Evolutionary conservation across 2,797 vertebrate genomes (phyloP), one percentile per base, ranked within the genome.

Genomic region (Gambusia yucatana): DNA sequence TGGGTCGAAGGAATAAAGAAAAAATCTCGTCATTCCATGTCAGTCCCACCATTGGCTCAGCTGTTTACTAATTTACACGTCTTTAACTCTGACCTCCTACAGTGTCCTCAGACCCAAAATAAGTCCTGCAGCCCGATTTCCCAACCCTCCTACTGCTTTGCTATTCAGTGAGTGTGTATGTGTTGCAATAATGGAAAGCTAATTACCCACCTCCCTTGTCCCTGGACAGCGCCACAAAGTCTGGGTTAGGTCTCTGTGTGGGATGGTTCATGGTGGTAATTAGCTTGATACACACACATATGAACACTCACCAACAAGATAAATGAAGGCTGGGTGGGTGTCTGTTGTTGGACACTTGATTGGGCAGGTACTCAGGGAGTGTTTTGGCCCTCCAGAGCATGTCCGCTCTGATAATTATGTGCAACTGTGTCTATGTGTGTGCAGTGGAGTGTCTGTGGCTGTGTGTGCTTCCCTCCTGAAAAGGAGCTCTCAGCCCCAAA

Each of bases 401-500:
- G 95, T 95, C 95, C 92, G 89, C 91, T 91, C 96, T 95, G 96
- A 97, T 98, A 98, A 99, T 98, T 97, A 97, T 82, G 83, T 91
- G 93, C 91, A 82, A 84, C 80, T 89, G 92, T 87, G 80, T 84
- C 80, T 88, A 22, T 74, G 84, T 78, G 67, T 1, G 10, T 44
- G 67, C 4, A 44, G 25, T 67, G 59, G 84, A 79, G 80, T 73
- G 78, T 77, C 72, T 85, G 82, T 82, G n/a, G 80, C 63, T 84
- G 82, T 88, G 83, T 76, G 81, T 16, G 14, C 73, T 75, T 94
- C 95, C 94, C 93, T 89, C 93, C 96, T 93, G 94, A 95, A 94
- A 96, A 94, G 95, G 93, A 94, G 94, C 96, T 95, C 96, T 95
- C 91, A 95, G 91, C 94, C 94, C 94, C 95, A 97, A 97, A 97